Evolutionary conservation across 1,140 invertebrate species (phyloP), one percentile per base, ranked within the genome.

Genomic region (Scaptomyza hsui): DNA sequence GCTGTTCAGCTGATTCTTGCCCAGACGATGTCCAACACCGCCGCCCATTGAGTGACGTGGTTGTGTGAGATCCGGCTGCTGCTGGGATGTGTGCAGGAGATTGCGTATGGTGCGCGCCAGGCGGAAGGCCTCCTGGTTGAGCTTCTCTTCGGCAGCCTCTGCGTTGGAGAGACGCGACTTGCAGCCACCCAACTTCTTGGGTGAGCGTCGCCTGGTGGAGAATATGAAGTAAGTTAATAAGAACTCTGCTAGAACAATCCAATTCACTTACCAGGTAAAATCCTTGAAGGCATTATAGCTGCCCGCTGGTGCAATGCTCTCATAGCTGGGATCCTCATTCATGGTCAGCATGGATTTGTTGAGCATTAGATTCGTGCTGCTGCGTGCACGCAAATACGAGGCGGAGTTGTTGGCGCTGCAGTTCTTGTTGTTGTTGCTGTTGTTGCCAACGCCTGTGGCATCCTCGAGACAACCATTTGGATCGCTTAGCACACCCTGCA

Each of bases 111-210:
- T 95, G 63, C 94, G 92, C 72, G 94, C 92, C 45, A 95, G 90
- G 32, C 94, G 92, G 65, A 94, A 95, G 9, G 94, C 94, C 90
- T 95, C 94, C 72, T 95, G 93, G 0, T 94, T 93, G 6, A 95
- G 80, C 88, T 95, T 95, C 55, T 94, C 94, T 0, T 94, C 93
- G n/a, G 93, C 92, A 7, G 93, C 91, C 48, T 89, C 80, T 0
- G 83, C 68, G 7, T 75, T 47, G 4, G 75, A 89, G 1, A 70
- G 45, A 5, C 81, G 75, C 13, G 78, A 45, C 65, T 75, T 65
- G 56, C 72, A 67, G 29, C 72, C 67, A 10, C 71, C 64, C n/a
- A 62, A 39, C 53, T 91, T 90, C 47, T 90, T 91, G 0, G 89
- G 89, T 7, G 88, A 86, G 18, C 90, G 86, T 5, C 90, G 85